Percentiles rank a stretch among this genome's conserved stretches.
These are phyloP conservation scores for Vicugna pacos DNA, from an alignment of 2,113 vertebrate species.

Conservation along the genomic window DNA sequence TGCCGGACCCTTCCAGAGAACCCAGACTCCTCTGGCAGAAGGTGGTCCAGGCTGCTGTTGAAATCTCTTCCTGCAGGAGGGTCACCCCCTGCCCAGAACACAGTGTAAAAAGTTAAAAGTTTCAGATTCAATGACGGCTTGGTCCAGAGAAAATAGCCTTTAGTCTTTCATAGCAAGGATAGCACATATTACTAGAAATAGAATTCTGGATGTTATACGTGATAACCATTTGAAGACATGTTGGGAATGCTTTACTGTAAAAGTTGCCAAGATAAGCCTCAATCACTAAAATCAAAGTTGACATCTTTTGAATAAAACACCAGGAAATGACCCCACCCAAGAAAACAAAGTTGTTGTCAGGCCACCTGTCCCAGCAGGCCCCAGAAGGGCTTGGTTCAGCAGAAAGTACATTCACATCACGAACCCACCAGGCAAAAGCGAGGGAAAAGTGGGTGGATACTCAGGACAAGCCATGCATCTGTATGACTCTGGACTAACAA, in stretches of 20 bases:
- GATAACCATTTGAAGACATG: neutral
- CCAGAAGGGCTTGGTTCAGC: neutral
- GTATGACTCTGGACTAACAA: neutral
- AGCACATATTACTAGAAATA: neutral
- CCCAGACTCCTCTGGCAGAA: neutral
- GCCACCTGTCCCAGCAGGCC: neutral
- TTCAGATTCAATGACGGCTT: neutral
- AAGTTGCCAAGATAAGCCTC: conserved; percentile 4
- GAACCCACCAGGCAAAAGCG: neutral
- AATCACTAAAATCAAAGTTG: conserved; percentile 55
- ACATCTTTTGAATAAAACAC: conserved; percentile 5
- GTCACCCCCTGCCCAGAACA: neutral
- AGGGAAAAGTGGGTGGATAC: neutral
- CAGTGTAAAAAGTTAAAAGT: neutral
- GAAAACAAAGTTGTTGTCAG: neutral
- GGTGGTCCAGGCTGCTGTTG: neutral
- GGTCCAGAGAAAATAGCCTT: neutral
- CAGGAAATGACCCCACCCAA: conserved; percentile 53
- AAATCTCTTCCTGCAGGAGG: neutral
- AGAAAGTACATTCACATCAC: neutral
- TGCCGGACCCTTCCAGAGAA: neutral
- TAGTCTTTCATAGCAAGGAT: neutral
- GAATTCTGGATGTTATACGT: neutral
- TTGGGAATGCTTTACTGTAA: neutral
- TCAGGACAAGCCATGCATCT: neutral